Base-by-base conservation (phyloP, 1,140 invertebrate species). In the Gerris buenoi region DNA sequence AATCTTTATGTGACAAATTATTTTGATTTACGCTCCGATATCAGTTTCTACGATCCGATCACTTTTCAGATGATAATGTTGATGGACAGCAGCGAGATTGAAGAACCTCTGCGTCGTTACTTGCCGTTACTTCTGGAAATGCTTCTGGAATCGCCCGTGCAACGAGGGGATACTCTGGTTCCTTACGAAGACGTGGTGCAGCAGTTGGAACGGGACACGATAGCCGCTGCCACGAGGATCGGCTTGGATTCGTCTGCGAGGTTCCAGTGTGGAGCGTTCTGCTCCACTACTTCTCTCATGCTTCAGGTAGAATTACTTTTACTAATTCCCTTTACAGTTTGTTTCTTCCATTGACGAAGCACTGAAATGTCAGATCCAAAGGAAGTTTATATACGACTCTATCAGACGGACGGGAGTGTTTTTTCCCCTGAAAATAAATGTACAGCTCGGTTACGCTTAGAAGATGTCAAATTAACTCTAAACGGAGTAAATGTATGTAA, bases 141-240 rank as follows among this genome's bases (percentile, higher is more conserved):
- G 1, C 73, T 93, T 26, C 81, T 84, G 61, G 90, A 88, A 75
- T 82, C 82, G 57, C 83, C 86, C 13, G 77, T 88, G 25, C 72
- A 77, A 63, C 77, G 83, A 67, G 82, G 84, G 72, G 78, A 76
- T 58, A 75, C 78, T 73, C 68, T 86, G 2, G 78, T 88, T 2
- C 80, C 84, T 0, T 85, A 89, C 76, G 86, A 91, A 73, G 80
- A 86, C 13, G 82, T 93, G 26, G 85, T 93, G n/a, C 79, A 84
- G 1, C 81, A 87, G 74, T 80, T 91, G 2, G 87, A 90, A 73
- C 79, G 81, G 65, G 88, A 93, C 71, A 89, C 88, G 0, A 79
- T 90, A 23, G 76, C 76, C 25, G 80, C 79, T 71, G 74, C 72
- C n/a, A 79, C 79, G 28, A 75, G 78, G n/a, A 74, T 91, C 2